Base-by-base conservation (phyloP, 2,797 vertebrate species). In the Sarcophilus harrisii region DNA sequence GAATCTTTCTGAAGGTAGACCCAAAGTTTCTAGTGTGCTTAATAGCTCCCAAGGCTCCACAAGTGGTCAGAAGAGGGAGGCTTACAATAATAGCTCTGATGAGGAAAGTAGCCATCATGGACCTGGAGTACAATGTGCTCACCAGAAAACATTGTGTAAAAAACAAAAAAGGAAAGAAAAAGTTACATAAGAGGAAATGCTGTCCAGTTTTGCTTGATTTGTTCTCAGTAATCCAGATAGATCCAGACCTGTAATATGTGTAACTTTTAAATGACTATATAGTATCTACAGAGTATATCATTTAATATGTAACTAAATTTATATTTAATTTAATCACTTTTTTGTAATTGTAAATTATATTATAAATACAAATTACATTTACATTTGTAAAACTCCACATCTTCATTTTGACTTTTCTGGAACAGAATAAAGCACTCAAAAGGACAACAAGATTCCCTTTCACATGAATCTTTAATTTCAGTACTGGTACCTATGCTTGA, bases 41-140 rank as follows among this genome's bases (percentile, higher is more conserved):
- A 99, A 99, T 95, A 98, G 98, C 96, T 99, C 99, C 97, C 99
- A 99, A 98, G 99, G 99, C 98, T 99, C 99, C 0, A 98, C 99
- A 24, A 99, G 99, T 29, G 99, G 99, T 10, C 98, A 99, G 98
- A 99, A 99, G 96, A 99, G 99, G 30, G 99, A 99, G 98, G 99
- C 99, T 57, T 99, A 99, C 97, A 99, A 99, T 0, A 99, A 99
- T 98, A 99, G 99, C 98, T 99, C 99, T 0, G 99, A 99, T 55
- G 99, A 99, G 55, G 99, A 99, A 98, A 99, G 99, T 94, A 99
- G 99, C 95, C 99, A 99, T 97, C 99, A 99, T 5, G 99, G 99
- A 95, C 99, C 99, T 4, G 99, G 99, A 92, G 99, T 99, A 59
- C 99, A 99, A 98, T 99, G 99, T 97, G 99, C 99, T 98, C 99